Evolutionary conservation across 2,888 invertebrate species (phyloP).

Genomic region (Bombyx huttoni): DNA sequence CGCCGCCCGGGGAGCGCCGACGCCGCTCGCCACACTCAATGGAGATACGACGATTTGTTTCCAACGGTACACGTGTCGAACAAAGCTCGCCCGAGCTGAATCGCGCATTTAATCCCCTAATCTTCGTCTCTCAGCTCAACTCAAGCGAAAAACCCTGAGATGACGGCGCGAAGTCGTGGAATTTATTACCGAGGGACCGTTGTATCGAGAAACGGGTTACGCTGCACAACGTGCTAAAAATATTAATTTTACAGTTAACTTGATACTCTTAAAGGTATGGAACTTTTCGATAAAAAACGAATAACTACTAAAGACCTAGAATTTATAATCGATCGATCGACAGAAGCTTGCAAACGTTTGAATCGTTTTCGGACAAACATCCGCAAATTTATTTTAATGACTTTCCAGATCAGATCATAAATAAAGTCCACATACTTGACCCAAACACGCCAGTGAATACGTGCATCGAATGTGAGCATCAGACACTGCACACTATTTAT

Average conservation of each 20-base stretch:
- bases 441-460: slow-evolving; percentile 38
- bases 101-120: slow-evolving; percentile 35
- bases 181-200: slow-evolving; percentile 18
- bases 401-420: slow-evolving; percentile 6
- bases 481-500: slow-evolving; percentile 53
- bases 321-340: too few species aligned
- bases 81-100: slow-evolving; percentile 32
- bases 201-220: slow-evolving; percentile 8
- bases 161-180: slow-evolving; percentile 25
- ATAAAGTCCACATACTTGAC: slow-evolving; percentile 25
- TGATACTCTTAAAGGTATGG: not conserved
- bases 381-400: not conserved
- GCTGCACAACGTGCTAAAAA: not conserved
- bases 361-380: not conserved
- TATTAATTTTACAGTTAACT: not conserved
- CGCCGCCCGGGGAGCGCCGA: slow-evolving; percentile 61
- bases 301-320: not conserved
- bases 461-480: slow-evolving; percentile 55
- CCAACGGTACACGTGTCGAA: slow-evolving; percentile 61
- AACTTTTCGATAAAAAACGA: not conserved
- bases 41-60: slow-evolving; percentile 61
- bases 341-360: too few species aligned
- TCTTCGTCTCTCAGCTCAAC: slow-evolving; percentile 20
- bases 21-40: slow-evolving; percentile 44
- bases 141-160: slow-evolving; percentile 19